Conservation (phyloP, 1,140 invertebrate genomes). For the Drosophila watanabei region DNA sequence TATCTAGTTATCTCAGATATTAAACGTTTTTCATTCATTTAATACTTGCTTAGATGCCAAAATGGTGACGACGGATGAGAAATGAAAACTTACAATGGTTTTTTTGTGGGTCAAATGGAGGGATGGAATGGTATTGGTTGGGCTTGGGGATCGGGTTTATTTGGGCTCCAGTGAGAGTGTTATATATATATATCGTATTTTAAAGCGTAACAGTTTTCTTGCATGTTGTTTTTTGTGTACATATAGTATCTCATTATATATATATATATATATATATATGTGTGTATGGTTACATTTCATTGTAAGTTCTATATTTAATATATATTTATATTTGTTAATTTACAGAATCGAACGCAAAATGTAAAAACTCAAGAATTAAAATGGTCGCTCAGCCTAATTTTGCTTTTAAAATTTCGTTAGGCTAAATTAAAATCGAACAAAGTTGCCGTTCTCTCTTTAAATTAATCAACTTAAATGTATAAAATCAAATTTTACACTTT, state of each 20-base stretch:
- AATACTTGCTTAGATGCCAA: conserved; percentile 70
- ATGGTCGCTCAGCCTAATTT: conserved; percentile 53
- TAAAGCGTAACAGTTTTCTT: conserved; percentile 83
- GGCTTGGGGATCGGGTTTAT: conserved; percentile 18
- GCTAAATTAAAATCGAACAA: conserved; percentile 57
- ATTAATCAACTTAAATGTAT: conserved; percentile 51
- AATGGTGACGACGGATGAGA: conserved; percentile 56
- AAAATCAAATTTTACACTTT: conserved; percentile 50
- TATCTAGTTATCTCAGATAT: conserved; percentile 45
- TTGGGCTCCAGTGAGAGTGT: conserved; percentile 37
- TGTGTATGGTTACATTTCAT: conserved; percentile 58
- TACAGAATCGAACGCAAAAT: conserved; percentile 65
- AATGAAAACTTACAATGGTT: conserved; percentile 75
- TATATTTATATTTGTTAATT: conserved; percentile 61
- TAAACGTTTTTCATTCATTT: conserved; percentile 74
- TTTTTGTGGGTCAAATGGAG: conserved; percentile 10
- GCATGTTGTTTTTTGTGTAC: conserved; percentile 56
- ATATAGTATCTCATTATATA: conserved; percentile 40
- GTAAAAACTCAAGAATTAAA: conserved; percentile 41
- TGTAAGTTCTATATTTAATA: conserved; percentile 63
- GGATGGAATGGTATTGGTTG: conserved; percentile 44
- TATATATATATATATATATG: conserved; percentile 8
- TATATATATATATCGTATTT: conserved; percentile 59
- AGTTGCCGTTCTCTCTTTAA: conserved; percentile 20
- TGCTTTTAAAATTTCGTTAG: conserved; percentile 56